phyloP scores from a whole-genome alignment of 2,797 vertebrate species.

The Anolis apletophallus region DNA sequence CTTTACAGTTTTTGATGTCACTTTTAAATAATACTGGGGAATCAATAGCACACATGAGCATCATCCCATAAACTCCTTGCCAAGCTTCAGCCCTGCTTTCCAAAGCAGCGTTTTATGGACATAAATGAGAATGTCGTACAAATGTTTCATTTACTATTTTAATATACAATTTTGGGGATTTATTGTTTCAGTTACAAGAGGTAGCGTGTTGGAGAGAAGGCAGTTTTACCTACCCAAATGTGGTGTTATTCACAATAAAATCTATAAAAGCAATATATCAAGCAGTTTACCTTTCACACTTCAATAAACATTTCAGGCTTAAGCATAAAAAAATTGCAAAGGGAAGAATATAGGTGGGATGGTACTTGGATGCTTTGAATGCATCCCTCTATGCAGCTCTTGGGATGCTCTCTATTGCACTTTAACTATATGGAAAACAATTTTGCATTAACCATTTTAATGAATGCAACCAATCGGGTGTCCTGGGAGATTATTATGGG shows the following conservation, averaged over 20 bases:
- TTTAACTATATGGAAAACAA: background rate
- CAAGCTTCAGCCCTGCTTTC: slow-evolving; percentile 46
- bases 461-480: too few relatives aligned
- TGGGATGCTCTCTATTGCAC: background rate
- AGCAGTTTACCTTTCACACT: slow-evolving; percentile 41
- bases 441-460: background rate
- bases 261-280: slow-evolving; percentile 36
- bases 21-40: slow-evolving; percentile 58
- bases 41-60: slow-evolving; percentile 63
- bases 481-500: too few relatives aligned
- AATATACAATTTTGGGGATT: slow-evolving; percentile 55
- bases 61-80: slow-evolving; percentile 63
- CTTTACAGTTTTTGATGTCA: slow-evolving; percentile 49
- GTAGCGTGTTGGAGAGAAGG: slow-evolving; percentile 54
- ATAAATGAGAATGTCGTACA: slow-evolving; percentile 57
- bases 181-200: slow-evolving; percentile 62
- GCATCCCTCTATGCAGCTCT: background rate
- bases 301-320: slow-evolving; percentile 31
- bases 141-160: slow-evolving; percentile 62
- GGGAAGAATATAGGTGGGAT: background rate
- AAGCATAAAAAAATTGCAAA: background rate
- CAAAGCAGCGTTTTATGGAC: slow-evolving; percentile 45
- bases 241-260: slow-evolving; percentile 44
- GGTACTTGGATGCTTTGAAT: background rate
- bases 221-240: slow-evolving; percentile 57